Conservation (phyloP, 2,113 vertebrate species). For the Corythaeola cristata region DNA sequence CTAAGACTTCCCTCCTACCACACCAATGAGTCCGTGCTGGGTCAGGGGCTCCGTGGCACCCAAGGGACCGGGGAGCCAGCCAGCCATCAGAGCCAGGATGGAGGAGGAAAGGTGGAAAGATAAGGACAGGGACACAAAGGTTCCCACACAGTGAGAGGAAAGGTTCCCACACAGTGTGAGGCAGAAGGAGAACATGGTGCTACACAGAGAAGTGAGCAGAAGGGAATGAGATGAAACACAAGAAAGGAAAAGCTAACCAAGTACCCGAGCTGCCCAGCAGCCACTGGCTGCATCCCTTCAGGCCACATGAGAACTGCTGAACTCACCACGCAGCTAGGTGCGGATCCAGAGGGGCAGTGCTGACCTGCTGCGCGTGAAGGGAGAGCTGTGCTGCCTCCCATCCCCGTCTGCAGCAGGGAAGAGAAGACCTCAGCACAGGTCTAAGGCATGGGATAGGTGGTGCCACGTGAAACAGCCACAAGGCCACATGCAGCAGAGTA, state of each 20-base stretch:
- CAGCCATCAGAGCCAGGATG: background rate
- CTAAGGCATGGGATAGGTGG: accelerated
- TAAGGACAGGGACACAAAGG: background rate
- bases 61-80: background rate
- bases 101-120: background rate
- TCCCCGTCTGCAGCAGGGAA: accelerated
- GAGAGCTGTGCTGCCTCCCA: background rate
- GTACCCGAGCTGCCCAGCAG: background rate
- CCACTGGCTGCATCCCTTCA: background rate
- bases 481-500: background rate
- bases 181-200: background rate
- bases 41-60: background rate
- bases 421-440: background rate
- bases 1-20: background rate
- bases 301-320: background rate
- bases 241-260: background rate
- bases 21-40: background rate
- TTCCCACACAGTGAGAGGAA: background rate
- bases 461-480: background rate
- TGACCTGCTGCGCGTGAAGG: background rate
- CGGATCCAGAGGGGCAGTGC: background rate
- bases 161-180: background rate
- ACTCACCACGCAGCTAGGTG: background rate
- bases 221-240: background rate
- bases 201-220: background rate